Base-by-base conservation (phyloP, 2,113 vertebrate species). In the Sturnus vulgaris region DNA sequence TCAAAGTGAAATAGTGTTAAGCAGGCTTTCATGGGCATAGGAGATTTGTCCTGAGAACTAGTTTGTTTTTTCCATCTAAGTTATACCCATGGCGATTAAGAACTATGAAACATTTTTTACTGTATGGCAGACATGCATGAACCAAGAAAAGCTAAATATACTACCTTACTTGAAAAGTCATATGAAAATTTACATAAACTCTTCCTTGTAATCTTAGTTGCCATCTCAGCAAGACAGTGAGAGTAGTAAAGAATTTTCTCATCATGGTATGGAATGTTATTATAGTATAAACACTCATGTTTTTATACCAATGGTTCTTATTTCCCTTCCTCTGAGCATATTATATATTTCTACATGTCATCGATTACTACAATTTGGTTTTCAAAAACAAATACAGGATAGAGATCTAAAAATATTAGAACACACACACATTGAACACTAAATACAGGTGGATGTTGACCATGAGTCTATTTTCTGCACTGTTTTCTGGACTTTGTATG, bases 11-110 rank as follows among this genome's bases (percentile, higher is more conserved):
- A 82, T 31, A 63, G 17, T 52, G 10, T 55, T 77, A 42, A 68
- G 33, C 25, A 81, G 15, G 15, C 21, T 1, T 89, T 85, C 71
- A 61, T n/a, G 37, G 28, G 5, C 0, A 0, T 77, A 27, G 47
- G 37, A 92, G 49, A 78, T 86, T 86, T 78, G 25, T 77, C n/a
- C 28, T 69, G 50, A 87, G 33, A 87, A 28, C 33, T 86, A 79
- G 53, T 22, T n/a, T 92, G 30, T 59, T 68, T 68, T 82, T 93
- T 80, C 60, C 13, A 61, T 80, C 77, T 87, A 85, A 84, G 89
- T 89, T 78, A 81, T n/a, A 22, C 25, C 37, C 35, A 55, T n/a
- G 53, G 27, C 53, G 83, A 65, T 78, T 81, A 88, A 81, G 12
- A 87, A 12, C 19, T 81, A 59, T 8, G 6, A 94, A 92, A 56